Evolutionary conservation across 2,888 invertebrate species (phyloP), one percentile per base, ranked within the genome.

Genomic region (Polylopha cassiicola): DNA sequence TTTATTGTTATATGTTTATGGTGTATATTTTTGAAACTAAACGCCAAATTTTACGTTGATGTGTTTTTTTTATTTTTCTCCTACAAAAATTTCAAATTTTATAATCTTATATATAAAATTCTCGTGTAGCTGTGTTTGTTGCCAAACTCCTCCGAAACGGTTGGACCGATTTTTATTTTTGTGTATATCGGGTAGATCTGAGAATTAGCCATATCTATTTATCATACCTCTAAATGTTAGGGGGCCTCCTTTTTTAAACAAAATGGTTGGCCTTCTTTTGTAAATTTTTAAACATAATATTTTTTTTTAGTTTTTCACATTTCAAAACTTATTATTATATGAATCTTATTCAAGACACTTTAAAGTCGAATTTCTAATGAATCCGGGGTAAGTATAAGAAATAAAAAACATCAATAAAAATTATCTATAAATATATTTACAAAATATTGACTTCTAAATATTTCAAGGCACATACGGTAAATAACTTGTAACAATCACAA

Each of bases 1-100:
- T 46, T 44, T 43, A 55, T 64, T 71, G 71, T 76, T 73, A 67
- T 61, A 70, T 67, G 61, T 73, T 58, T 65, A 61, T 62, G 66
- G 65, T 73, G 73, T 76, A 76, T 75, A 79, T 78, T 79, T 78
- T 75, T 76, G 58, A 75, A 74, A 75, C 66, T 69, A 75, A 78
- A 75, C 51, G 54, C 50, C 46, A 63, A 61, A 65, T 71, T 71
- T 56, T 61, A 65, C 61, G 65, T 71, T 72, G 34, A 41, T 44
- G 28, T 36, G 17, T 37, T 17, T 38, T 45, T 61, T 36, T 38
- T 47, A 48, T 30, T 15, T 16, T 7, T 29, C 6, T 21, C 9
- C 8, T 9, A 21, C 10, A 3, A 7, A 6, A 10, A 7, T n/a
- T 50, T 36, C 39, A 5, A 26, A 10, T 7, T 3, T n/a, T 16